Evolutionary conservation across 2,113 vertebrate genomes (phyloP).

Genomic region (Sminthopsis crassicaudata): DNA sequence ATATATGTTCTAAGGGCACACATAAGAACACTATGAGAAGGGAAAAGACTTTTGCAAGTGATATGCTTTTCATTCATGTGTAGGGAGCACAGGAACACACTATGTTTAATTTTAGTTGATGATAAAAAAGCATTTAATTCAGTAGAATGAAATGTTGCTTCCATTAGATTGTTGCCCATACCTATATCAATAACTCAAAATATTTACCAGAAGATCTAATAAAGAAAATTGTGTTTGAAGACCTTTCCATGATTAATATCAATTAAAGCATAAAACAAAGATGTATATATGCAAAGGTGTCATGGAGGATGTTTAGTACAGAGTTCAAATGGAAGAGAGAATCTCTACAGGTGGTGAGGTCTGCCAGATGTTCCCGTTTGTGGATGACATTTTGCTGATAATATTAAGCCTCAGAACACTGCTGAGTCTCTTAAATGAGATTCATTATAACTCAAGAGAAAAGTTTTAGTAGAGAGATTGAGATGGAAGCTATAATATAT

Average conservation of each 20-base stretch:
- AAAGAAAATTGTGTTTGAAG: neutral
- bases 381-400: neutral
- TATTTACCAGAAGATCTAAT: neutral
- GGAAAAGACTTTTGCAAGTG: neutral
- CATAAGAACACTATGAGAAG: neutral
- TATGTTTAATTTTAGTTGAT: neutral
- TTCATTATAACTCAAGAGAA: conserved; percentile 3
- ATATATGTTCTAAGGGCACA: neutral
- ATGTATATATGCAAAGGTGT: neutral
- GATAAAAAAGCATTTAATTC: neutral
- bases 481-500: neutral
- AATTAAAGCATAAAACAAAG: neutral
- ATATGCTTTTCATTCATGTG: neutral
- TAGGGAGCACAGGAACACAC: neutral
- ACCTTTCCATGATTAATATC: neutral
- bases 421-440: neutral
- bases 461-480: neutral
- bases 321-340: neutral
- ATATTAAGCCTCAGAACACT: neutral
- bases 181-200: neutral
- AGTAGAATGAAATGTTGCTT: neutral
- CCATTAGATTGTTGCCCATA: neutral
- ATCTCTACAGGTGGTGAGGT: neutral
- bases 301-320: neutral
- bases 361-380: neutral